Evolutionary conservation across 2,888 invertebrate species (phyloP).

Genomic region (Chrysolina oricalcia): DNA sequence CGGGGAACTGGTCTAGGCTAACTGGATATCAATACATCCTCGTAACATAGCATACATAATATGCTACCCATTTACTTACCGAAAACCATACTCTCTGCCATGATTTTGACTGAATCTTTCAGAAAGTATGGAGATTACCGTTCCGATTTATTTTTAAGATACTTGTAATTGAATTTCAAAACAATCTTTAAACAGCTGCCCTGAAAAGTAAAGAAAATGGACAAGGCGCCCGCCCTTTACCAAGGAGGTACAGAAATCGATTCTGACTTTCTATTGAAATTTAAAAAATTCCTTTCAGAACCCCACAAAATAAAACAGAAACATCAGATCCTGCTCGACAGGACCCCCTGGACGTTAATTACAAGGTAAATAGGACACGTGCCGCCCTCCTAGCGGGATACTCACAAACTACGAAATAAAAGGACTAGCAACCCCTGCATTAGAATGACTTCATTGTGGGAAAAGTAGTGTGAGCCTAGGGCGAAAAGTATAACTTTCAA

Average conservation of each 20-base stretch:
- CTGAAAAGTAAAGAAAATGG: neutral
- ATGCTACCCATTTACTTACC: too few species aligned
- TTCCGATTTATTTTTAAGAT: too few species aligned
- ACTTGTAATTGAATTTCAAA: neutral
- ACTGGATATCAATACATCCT: too few species aligned
- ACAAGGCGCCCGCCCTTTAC: too few species aligned
- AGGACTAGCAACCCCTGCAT: slow-evolving; percentile 32
- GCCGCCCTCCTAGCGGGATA: slow-evolving; percentile 58
- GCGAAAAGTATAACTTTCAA: slow-evolving; percentile 34
- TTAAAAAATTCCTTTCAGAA: slow-evolving; percentile 23
- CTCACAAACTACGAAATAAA: slow-evolving; percentile 37
- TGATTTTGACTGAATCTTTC: too few species aligned
- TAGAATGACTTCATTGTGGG: slow-evolving; percentile 35
- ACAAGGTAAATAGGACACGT: slow-evolving; percentile 58
- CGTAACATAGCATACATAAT: too few species aligned
- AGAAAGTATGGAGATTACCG: too few species aligned
- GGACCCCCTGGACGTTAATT: slow-evolving; percentile 52
- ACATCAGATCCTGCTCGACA: slow-evolving; percentile 28
- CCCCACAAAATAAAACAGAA: slow-evolving; percentile 45
- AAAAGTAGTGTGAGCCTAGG: slow-evolving; percentile 50
- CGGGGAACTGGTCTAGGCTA: too few species aligned
- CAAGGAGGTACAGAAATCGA: too few species aligned
- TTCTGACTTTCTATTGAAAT: neutral
- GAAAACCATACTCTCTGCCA: too few species aligned
- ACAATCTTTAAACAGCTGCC: too few species aligned